Evolutionary conservation across 2,797 vertebrate genomes (phyloP).

Genomic region (Melanotaenia boesemani): DNA sequence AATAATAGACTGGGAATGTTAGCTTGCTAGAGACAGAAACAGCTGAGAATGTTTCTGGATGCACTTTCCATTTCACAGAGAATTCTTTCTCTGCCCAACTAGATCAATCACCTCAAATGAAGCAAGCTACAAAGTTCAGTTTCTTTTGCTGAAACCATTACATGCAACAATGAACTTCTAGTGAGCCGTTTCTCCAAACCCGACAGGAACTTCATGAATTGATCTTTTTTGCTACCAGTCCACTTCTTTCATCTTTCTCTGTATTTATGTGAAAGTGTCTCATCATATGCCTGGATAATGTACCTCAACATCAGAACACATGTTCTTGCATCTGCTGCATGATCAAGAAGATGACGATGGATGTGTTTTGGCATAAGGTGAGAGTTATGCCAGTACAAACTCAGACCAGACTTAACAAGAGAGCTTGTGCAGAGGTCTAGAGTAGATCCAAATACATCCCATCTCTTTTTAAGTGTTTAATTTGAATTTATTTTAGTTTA

Average conservation of each 20-base stretch:
- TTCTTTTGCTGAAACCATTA: slow-evolving; percentile 7
- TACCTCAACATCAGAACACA: background rate
- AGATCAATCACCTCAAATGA: slow-evolving; percentile 45
- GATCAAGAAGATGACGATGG: slow-evolving; percentile 30
- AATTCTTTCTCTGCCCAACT: slow-evolving; percentile 24
- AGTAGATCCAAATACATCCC: slow-evolving; percentile 21
- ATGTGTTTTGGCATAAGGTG: slow-evolving; percentile 28
- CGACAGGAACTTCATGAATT: background rate
- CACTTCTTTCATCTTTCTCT: background rate
- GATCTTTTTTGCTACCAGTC: background rate
- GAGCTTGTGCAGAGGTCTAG: slow-evolving; percentile 14
- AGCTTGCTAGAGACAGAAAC: slow-evolving; percentile 56
- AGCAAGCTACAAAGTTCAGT: slow-evolving; percentile 15
- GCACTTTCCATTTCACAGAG: slow-evolving; percentile 45
- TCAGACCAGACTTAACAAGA: slow-evolving; percentile 19
- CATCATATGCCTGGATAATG: background rate
- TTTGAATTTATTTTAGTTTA: slow-evolving; percentile 10
- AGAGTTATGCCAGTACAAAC: slow-evolving; percentile 43
- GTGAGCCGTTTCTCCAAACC: slow-evolving; percentile 3
- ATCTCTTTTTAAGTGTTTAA: background rate
- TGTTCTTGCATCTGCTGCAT: slow-evolving; percentile 18
- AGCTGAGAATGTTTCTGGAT: slow-evolving; percentile 70
- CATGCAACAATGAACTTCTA: slow-evolving; percentile 15
- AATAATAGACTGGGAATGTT: slow-evolving; percentile 63
- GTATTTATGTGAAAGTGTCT: background rate